Percentiles rank a stretch among this genome's conserved stretches.
Evolutionary conservation across 2,888 invertebrate genomes (phyloP).

Genomic region (Drosophila macrospina): DNA sequence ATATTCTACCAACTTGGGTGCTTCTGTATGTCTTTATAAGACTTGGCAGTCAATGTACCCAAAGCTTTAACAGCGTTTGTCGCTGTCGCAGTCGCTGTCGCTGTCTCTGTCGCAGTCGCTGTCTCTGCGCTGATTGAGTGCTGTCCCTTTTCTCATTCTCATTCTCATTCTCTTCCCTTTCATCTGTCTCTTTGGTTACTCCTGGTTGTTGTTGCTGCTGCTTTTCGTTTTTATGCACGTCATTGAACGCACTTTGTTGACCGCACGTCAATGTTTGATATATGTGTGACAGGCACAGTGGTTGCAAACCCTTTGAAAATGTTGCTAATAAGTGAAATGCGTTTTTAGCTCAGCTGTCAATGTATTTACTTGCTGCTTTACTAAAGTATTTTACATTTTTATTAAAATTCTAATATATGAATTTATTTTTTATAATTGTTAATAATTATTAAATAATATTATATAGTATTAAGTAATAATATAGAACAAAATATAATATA

Average conservation of each 20-base stretch:
- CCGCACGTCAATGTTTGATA: conserved; percentile 78
- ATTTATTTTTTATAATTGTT: no score
- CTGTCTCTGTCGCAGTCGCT: no score
- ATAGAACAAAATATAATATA: no score
- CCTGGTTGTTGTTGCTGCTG: conserved; percentile 28
- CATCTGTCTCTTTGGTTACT: neutral
- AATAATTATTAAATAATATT: no score
- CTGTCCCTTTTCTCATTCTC: conserved; percentile 29
- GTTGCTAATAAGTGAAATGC: neutral
- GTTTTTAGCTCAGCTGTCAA: neutral
- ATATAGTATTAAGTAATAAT: no score
- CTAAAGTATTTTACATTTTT: no score
- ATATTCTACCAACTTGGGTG: conserved; percentile 70
- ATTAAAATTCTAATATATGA: no score
- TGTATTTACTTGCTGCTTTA: neutral
- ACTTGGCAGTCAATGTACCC: conserved; percentile 53
- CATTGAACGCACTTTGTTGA: conserved; percentile 81
- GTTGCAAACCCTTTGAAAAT: neutral
- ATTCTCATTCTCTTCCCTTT: no score
- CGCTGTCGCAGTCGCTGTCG: no score
- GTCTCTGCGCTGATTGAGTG: conserved; percentile 71
- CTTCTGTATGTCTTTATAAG: conserved; percentile 46
- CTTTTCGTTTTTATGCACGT: conserved; percentile 75
- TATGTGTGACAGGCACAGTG: conserved; percentile 59
- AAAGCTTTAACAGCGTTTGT: conserved; percentile 34